These are phyloP conservation scores for Loriculus beryllinus DNA, from an alignment of 2,797 vertebrate genomes.

Conservation along the genomic window DNA sequence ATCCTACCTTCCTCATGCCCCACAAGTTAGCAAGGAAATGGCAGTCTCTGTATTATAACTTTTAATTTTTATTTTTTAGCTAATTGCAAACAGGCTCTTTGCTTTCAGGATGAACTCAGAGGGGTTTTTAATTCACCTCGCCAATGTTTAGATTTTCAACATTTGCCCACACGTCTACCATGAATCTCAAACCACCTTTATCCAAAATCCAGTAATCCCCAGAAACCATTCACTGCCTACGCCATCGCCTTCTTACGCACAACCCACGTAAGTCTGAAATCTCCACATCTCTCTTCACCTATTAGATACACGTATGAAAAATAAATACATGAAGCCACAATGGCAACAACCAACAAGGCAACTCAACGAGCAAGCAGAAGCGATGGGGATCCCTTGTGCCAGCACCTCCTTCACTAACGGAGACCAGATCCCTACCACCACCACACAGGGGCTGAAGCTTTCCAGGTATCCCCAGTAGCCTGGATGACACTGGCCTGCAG, in stretches of 20 bases:
- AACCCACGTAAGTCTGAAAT: background rate
- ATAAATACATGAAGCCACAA: background rate
- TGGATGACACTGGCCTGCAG: background rate
- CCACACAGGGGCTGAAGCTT: background rate
- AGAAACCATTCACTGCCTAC: background rate
- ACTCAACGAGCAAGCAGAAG: background rate
- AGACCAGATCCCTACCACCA: background rate
- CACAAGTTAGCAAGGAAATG: background rate
- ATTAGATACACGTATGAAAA: background rate
- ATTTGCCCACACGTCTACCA: background rate
- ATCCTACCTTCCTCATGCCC: background rate
- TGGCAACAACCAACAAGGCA: background rate
- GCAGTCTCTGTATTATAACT: background rate
- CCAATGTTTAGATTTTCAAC: background rate
- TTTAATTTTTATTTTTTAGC: background rate
- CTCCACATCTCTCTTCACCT: background rate
- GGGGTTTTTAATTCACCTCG: background rate
- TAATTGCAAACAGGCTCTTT: background rate
- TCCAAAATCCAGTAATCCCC: constrained; percentile 1
- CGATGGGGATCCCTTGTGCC: background rate
- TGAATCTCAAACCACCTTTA: constrained; percentile 10
- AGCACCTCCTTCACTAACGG: background rate
- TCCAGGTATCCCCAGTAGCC: background rate
- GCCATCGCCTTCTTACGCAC: accelerated
- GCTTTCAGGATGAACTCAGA: background rate